A percentile compares a stretch with the other conserved stretches of the same genome.
Conservation (phyloP, 2,888 invertebrate species). For the Parasteatoda lunata region DNA sequence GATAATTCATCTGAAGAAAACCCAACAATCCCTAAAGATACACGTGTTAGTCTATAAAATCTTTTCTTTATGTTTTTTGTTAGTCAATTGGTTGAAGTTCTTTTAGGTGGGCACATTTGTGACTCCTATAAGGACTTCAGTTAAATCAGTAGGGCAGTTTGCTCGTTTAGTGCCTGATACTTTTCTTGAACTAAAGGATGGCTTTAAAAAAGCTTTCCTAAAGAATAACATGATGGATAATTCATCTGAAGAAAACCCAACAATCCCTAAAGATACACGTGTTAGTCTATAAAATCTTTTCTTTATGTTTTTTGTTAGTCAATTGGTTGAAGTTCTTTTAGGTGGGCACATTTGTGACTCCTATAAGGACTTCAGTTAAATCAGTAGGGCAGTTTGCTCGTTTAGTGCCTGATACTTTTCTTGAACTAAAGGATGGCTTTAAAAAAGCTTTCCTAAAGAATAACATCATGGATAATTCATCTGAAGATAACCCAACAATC, state of each 20-base stretch:
- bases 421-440: slow-evolving; percentile 87
- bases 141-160: slow-evolving; percentile 83
- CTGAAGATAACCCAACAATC: slow-evolving; percentile 34
- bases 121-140: slow-evolving; percentile 87
- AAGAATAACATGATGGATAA: slow-evolving; percentile 55
- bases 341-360: slow-evolving; percentile 82
- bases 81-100: too few relatives aligned
- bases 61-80: too few relatives aligned
- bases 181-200: slow-evolving; percentile 88
- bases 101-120: slow-evolving; percentile 79
- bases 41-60: slow-evolving; percentile 5
- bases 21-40: slow-evolving; percentile 23
- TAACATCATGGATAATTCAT: slow-evolving; percentile 16
- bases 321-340: too few relatives aligned
- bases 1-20: slow-evolving; percentile 32
- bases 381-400: slow-evolving; percentile 84
- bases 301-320: too few relatives aligned
- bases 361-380: slow-evolving; percentile 87
- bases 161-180: slow-evolving; percentile 92
- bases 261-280: slow-evolving; percentile 19
- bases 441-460: slow-evolving; percentile 80
- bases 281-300: neutral
- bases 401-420: slow-evolving; percentile 90
- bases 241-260: slow-evolving; percentile 28
- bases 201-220: slow-evolving; percentile 83